Evolutionary conservation across 2,113 vertebrate species (phyloP), one percentile per base, ranked within the genome.

Genomic region (Chloroceryle aenea): DNA sequence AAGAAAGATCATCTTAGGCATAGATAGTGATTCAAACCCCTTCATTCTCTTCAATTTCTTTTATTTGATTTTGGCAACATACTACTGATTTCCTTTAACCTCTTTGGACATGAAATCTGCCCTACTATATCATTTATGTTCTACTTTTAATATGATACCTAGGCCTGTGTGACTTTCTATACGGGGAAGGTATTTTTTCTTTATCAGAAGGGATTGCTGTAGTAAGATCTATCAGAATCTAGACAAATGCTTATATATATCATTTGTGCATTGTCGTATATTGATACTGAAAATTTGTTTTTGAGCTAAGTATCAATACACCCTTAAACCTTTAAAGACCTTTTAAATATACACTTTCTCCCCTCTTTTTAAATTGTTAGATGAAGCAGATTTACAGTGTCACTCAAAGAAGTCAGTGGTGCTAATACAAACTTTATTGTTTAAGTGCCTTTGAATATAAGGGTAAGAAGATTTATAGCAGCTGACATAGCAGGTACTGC

Each of bases 11-110:
- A 73, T 5, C 4, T 68, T 74, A 83, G 13, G 17, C 12, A 42
- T 14, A n/a, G 9, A 42, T 61, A 38, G 32, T 2, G 3, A 64
- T 20, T 56, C 34, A 67, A 59, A 50, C 0, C 2, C 8, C 5
- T 83, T 79, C 2, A 27, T 63, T 56, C 14, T 52, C 42, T 58
- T 56, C 6, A 48, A n/a, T 67, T 73, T 74, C 2, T 73, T 73
- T 62, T 55, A 56, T 73, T 74, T 83, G 9, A 45, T 79, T 84
- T 84, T 9, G 42, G 26, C 67, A 56, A 26, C 27, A 50, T 17
- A 10, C 7, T 59, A 55, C 14, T 72, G 29, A 69, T 69, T 86
- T 73, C 7, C 26, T 84, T 68, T 55, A 83, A 34, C 1, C 1
- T 42, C 7, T 68, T 63, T 50, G 18, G 29, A 27, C 25, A 26